Base-by-base conservation (phyloP, 2,113 vertebrate genomes). In the Amphiprion percula region DNA sequence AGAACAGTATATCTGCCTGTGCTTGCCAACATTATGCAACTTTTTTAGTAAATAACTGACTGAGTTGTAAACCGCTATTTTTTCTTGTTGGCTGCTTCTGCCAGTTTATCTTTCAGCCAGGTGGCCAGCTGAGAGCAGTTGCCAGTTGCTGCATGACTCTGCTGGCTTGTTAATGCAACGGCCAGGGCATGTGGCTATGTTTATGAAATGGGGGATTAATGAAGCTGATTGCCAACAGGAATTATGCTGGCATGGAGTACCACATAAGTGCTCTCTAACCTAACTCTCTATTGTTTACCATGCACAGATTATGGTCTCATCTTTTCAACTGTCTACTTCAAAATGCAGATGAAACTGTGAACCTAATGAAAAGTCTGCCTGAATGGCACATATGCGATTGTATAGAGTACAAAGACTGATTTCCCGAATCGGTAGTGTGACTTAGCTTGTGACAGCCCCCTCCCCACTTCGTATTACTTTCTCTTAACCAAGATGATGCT, bases 41-140 rank as follows among this genome's bases (percentile, higher is more conserved):
- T 46, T 62, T 59, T 50, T 28, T 26, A 41, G 24, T 5, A 47
- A 41, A 30, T 26, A 53, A 70, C 12, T 62, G 11, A 26, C 1
- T 10, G 12, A 41, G 21, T 21, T 47, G 41, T 61, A 65, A 66
- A 74, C 47, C 24, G 39, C 4, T 46, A 49, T 67, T 39, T 77
- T 66, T 30, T 60, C 81, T 46, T 70, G 46, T 80, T 77, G 81
- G 50, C 50, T 14, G 58, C 46, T 81, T 65, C 47, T 54, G 74
- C 74, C 21, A 21, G 56, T 84, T 79, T 39, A 74, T 77, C 71
- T 75, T 30, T 4, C 67, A 68, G 84, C 68, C 56, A 41, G 61
- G 54, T 4, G 21, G 72, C 73, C 56, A 80, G 69, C 77, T 58
- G 68, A 79, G 39, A 50, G 61, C 60, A 68, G 56, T 19, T n/a